A percentile compares a stretch with the other conserved stretches of the same genome.
Conservation (phyloP, 37 sponge, comb jelly and placozoan genomes). For the Ianthella basta region DNA sequence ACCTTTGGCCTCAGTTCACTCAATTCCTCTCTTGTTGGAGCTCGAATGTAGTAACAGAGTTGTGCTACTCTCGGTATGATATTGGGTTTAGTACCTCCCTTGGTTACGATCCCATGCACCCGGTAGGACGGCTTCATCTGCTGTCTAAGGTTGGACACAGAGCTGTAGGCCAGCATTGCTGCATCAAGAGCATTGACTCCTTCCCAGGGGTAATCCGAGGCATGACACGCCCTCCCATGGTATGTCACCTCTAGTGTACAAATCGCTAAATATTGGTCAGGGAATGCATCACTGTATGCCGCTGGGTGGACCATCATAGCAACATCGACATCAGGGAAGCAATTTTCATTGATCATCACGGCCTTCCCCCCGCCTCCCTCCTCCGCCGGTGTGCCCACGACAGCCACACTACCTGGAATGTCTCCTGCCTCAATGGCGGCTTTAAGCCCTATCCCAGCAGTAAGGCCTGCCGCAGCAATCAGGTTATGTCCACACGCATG, state of each 20-base stretch:
- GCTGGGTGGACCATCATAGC: conserved; percentile 94
- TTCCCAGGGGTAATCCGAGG: conserved; percentile 56
- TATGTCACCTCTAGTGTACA: conserved; percentile 41
- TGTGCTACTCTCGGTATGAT: conserved; percentile 60
- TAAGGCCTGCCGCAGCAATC: conserved; percentile 91
- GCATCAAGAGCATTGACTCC: conserved; percentile 95
- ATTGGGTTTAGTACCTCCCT: conserved; percentile 80
- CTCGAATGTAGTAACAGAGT: conserved; percentile 58
- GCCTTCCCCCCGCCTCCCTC: conserved; percentile 88
- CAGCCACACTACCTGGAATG: conserved; percentile 56
- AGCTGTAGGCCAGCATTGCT: conserved; percentile 84
- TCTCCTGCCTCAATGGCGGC: conserved; percentile 68
- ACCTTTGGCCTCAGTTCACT: conserved; percentile 50
- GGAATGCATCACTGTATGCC: conserved; percentile 11
- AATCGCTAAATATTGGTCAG: conserved; percentile 45
- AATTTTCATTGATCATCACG: conserved; percentile 65
- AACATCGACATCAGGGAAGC: conserved; percentile 78
- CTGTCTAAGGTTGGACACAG: conserved; percentile 81
- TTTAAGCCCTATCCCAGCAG: conserved; percentile 85
- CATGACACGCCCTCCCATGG: conserved; percentile 14
- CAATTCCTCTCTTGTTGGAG: conserved; percentile 62
- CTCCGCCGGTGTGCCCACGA: conserved; percentile 94
- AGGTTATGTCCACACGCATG: conserved; percentile 98
- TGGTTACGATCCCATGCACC: conserved; percentile 81
- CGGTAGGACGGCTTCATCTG: conserved; percentile 88